These are phyloP conservation scores for Rhagonycha fulva DNA, from an alignment of 2,888 invertebrate species.

Conservation along the genomic window DNA sequence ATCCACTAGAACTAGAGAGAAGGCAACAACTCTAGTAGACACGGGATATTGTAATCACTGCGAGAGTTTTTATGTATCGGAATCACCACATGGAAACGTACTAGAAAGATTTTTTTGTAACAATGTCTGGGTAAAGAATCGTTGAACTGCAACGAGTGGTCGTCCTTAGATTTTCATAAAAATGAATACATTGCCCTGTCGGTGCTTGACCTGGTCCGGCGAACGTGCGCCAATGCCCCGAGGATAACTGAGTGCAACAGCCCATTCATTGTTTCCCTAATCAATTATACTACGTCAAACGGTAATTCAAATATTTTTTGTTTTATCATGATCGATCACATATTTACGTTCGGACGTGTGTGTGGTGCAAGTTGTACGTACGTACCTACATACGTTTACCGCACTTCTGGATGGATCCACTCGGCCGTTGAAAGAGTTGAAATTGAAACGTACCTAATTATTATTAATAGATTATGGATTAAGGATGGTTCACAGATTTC, in stretches of 20 bases:
- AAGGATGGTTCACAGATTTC: background rate
- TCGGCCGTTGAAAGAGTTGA: too few relatives aligned
- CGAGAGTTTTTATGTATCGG: conserved; percentile 8
- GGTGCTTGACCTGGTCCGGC: conserved; percentile 47
- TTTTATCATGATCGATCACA: background rate
- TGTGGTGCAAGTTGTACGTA: background rate
- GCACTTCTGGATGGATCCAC: too few relatives aligned
- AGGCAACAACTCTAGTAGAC: background rate
- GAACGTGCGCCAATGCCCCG: conserved; percentile 37
- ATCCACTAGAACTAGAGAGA: background rate
- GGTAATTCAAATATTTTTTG: background rate
- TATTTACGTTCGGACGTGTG: background rate
- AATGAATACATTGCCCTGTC: conserved; percentile 58
- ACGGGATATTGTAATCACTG: background rate
- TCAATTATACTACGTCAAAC: background rate
- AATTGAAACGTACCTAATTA: background rate
- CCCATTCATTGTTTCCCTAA: conserved; percentile 33
- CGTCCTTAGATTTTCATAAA: conserved; percentile 62
- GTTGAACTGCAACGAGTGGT: conserved; percentile 54
- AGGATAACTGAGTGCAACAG: conserved; percentile 35
- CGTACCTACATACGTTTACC: too few relatives aligned
- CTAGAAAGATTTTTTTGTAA: conserved; percentile 31
- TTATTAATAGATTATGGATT: background rate
- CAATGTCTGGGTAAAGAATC: conserved; percentile 37
- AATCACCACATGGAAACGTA: conserved; percentile 33